phyloP scores from a whole-genome alignment of 1,140 invertebrate genomes.

The Dendrolimus kikuchii region DNA sequence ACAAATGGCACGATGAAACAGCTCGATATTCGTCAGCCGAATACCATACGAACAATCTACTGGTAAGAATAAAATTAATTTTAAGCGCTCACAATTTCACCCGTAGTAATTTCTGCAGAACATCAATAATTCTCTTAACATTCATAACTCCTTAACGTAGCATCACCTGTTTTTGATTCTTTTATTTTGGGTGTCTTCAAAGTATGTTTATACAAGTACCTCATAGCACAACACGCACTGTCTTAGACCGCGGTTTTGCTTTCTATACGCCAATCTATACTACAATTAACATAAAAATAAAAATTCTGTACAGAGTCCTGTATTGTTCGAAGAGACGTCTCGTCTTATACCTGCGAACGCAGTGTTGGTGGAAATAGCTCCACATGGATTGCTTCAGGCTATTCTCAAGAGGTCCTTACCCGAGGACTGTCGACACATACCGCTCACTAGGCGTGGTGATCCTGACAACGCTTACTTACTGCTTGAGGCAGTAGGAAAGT shows the following conservation, averaged over 20 bases:
- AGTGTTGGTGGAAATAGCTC: constrained; percentile 83
- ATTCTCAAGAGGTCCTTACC: constrained; percentile 75
- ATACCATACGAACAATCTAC: constrained; percentile 92
- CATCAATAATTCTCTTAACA: too few species aligned
- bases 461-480: constrained; percentile 76
- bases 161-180: too few species aligned
- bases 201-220: too few species aligned
- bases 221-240: too few species aligned
- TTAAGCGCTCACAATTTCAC: too few species aligned
- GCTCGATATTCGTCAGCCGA: constrained; percentile 84
- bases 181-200: too few species aligned
- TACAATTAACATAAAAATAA: too few species aligned
- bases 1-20: constrained; percentile 76
- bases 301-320: constrained; percentile 70
- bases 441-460: constrained; percentile 79
- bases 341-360: constrained; percentile 82
- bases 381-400: constrained; percentile 84
- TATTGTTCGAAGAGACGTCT: constrained; percentile 87
- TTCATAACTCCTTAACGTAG: too few species aligned
- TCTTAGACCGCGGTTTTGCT: too few species aligned
- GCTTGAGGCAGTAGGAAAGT: constrained; percentile 75
- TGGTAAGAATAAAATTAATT: constrained; percentile 36
- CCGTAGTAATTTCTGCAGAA: too few species aligned
- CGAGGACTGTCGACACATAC: constrained; percentile 73
- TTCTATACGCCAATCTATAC: too few species aligned